A percentile compares a stretch with the other conserved stretches of the same genome.
Conservation (phyloP, 35 echinoderm and acorn worm species). For the Apostichopus californicus region DNA sequence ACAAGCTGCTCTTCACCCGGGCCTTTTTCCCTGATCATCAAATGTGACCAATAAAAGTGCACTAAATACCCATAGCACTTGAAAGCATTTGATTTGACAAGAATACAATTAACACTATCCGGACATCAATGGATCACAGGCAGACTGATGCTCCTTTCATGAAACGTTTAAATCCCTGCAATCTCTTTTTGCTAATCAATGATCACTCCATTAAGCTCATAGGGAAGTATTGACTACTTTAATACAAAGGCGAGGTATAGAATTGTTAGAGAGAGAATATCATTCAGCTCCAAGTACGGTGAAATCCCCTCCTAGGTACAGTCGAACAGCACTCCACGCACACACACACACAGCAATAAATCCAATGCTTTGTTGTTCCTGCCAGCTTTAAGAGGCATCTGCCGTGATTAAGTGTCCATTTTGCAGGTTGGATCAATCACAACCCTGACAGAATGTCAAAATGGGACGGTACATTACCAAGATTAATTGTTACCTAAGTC, state of each 20-base stretch:
- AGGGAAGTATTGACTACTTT: neutral
- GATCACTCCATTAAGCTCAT: slow-evolving; percentile 11
- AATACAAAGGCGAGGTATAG: neutral
- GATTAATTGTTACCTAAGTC: slow-evolving; percentile 29
- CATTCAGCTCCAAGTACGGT: too few relatives aligned
- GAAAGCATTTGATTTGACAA: too few relatives aligned
- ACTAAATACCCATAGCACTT: too few relatives aligned
- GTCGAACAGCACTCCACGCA: too few relatives aligned
- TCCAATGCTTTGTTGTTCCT: slow-evolving; percentile 23
- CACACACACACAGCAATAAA: slow-evolving; percentile 22
- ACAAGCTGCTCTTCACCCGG: too few relatives aligned
- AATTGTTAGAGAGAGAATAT: too few relatives aligned
- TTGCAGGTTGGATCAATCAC: slow-evolving; percentile 18
- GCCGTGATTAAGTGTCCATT: slow-evolving; percentile 19
- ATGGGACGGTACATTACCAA: slow-evolving; percentile 3
- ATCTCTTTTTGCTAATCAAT: slow-evolving; percentile 6
- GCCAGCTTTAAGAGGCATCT: neutral
- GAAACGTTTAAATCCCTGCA: neutral
- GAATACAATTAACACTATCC: too few relatives aligned
- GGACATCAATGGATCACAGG: too few relatives aligned
- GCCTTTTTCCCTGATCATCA: too few relatives aligned
- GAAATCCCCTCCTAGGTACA: too few relatives aligned
- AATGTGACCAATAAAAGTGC: too few relatives aligned
- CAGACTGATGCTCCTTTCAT: neutral
- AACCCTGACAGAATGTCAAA: slow-evolving; percentile 15